Base-by-base conservation (phyloP, 2,888 invertebrate genomes). In the Diarsia mendica region DNA sequence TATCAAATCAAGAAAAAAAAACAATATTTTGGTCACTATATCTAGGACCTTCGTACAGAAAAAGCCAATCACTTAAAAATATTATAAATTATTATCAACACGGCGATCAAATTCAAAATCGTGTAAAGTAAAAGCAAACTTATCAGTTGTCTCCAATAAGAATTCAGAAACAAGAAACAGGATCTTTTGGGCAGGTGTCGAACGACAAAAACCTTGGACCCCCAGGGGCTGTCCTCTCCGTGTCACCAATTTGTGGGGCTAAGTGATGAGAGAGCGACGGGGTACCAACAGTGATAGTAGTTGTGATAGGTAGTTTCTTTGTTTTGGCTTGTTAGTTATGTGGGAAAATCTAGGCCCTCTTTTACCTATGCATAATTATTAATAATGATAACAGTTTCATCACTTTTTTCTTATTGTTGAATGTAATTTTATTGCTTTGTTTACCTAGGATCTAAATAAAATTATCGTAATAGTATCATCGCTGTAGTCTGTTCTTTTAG, bases 171-270 rank as follows among this genome's bases (percentile, higher is more conserved):
- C 93, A 93, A 93, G 93, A 93, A 93, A 93, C 90, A 88, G 88
- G 92, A 93, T 93, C 92, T 92, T 90, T 91, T 88, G 91, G 93
- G 91, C 95, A 95, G 95, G 95, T 95, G 95, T 94, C 93, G 91
- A 90, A 90, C 92, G 93, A 93, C 94, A 93, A 92, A 94, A 93
- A 91, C 92, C 88, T 85, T 81, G 89, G 85, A 88, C 90, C 93
- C 94, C 93, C 84, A 70, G 90, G 90, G 93, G 91, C 89, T 87
- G 89, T 87, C 90, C 90, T 87, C 87, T 88, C 87, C 89, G 85
- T 85, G 84, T 84, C 84, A 90, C 89, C 86, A 80, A 87, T 89
- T 88, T 82, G 79, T 70, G 64, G 70, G 78, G 49, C 15, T 86
- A 90, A 91, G 89, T 58, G 15, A 91, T 20, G 65, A 74, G 85